phyloP scores from a whole-genome alignment of 2,888 invertebrate species.

The Drosophila macrospina region DNA sequence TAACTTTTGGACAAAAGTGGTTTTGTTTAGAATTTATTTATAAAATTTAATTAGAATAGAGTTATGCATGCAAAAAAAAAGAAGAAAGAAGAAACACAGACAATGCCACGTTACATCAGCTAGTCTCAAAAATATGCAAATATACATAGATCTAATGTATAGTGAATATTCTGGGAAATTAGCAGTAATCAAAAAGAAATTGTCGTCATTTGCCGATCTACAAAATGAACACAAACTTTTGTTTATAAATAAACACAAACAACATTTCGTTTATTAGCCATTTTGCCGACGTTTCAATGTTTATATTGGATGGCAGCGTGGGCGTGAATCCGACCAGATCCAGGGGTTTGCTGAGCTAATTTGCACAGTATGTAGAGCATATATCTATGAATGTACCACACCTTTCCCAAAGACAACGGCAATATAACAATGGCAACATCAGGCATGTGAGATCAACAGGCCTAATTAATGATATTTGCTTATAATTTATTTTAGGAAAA shows the following conservation, averaged over 20 bases:
- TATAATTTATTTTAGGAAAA: conserved; percentile 14
- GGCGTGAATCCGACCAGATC: conserved; percentile 47
- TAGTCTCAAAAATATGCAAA: not conserved
- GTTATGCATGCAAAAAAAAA: too few species aligned
- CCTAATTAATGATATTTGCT: conserved; percentile 57
- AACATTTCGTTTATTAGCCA: conserved; percentile 35
- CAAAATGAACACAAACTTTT: conserved; percentile 41
- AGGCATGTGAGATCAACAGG: conserved; percentile 35
- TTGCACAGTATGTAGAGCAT: conserved; percentile 20
- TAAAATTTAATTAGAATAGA: too few species aligned
- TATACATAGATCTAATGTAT: conserved; percentile 4
- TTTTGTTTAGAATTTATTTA: too few species aligned
- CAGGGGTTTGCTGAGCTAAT: conserved; percentile 40
- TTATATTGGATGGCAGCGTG: conserved; percentile 48
- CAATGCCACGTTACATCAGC: not conserved
- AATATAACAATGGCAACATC: conserved; percentile 32
- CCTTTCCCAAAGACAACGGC: conserved; percentile 39
- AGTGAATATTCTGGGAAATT: conserved; percentile 47
- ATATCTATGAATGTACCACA: conserved; percentile 40
- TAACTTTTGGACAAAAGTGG: too few species aligned
- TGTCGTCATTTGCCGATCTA: conserved; percentile 57
- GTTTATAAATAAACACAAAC: conserved; percentile 61
- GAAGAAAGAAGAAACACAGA: too few species aligned
- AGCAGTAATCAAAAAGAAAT: conserved; percentile 52
- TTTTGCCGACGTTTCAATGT: conserved; percentile 29